Evolutionary conservation across 64 coral and sea anemone species (phyloP), one percentile per base, ranked within the genome.

Genomic region (Stylophora pistillata): DNA sequence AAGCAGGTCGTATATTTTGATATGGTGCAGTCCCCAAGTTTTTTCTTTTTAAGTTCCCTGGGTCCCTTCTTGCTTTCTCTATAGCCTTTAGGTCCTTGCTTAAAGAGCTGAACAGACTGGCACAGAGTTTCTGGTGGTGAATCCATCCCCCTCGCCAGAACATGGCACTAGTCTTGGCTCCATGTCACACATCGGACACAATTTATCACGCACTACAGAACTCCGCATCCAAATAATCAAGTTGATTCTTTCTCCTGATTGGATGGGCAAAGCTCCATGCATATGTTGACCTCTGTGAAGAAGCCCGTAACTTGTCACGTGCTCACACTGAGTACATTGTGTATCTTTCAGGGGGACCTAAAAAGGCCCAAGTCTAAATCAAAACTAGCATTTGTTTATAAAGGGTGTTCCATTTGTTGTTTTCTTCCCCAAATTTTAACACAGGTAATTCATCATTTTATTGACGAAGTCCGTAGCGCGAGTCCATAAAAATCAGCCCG

Each of bases 151-250:
- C 70, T 68, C 83, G 1, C 80, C 89, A 55, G 52, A 23, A 65
- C 86, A 87, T n/a, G 82, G 74, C 0, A 92, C 75, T 20, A 95
- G 76, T 23, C 77, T 72, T 74, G 96, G 96, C 77, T 58, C 75
- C 80, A 77, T 69, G 72, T 86, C 74, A 23, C 96, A 98, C 96
- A 98, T 98, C 5, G 96, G 96, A 63, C 96, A 98, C 18, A 91
- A 65, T 31, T 81, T 89, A 75, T 98, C 95, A 12, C 96, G 86
- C 17, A 90, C 55, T 81, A 77, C 41, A 14, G 96, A 98, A 10
- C 89, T 92, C 32, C 96, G 88, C 96, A 95, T 98, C 96, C 96
- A 98, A 69, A 98, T 90, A 37, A 98, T 92, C 28, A 98, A 27
- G 60, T 98, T 98, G 81, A 88, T 92, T 87, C 96, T 79, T 53